A percentile compares a stretch with the other conserved stretches of the same genome.
Conservation (phyloP, 2,113 vertebrate species). For the Bothrops jararaca region DNA sequence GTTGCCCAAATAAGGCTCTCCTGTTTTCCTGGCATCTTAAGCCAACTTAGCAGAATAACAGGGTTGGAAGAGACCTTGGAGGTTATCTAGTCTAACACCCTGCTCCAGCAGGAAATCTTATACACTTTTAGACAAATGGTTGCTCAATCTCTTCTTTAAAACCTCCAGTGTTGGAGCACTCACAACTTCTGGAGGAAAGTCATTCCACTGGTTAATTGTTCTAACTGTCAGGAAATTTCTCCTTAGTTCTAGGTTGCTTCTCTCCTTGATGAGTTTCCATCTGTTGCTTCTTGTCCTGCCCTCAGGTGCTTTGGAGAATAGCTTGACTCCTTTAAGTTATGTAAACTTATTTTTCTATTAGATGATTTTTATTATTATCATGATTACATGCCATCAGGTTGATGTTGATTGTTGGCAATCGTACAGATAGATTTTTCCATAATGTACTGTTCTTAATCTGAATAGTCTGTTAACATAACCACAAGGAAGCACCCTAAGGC, state of each 20-base stretch:
- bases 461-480: no score
- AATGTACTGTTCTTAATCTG: no score
- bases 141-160: not conserved
- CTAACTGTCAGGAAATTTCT: not conserved
- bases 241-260: not conserved
- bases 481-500: no score
- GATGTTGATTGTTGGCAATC: no score
- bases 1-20: not conserved
- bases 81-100: not conserved
- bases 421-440: no score
- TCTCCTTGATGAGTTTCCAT: not conserved
- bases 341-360: no score
- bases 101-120: not conserved
- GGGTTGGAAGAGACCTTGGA: not conserved
- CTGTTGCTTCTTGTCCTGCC: not conserved
- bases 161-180: no score
- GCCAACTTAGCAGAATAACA: not conserved
- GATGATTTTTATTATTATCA: no score
- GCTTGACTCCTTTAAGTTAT: no score
- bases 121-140: not conserved
- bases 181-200: not conserved
- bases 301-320: not conserved
- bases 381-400: no score
- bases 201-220: not conserved
- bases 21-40: not conserved